A percentile compares a stretch with the other conserved stretches of the same genome.
phyloP scores from a whole-genome alignment of 2,888 invertebrate genomes.

The Drosophila infuscata region DNA sequence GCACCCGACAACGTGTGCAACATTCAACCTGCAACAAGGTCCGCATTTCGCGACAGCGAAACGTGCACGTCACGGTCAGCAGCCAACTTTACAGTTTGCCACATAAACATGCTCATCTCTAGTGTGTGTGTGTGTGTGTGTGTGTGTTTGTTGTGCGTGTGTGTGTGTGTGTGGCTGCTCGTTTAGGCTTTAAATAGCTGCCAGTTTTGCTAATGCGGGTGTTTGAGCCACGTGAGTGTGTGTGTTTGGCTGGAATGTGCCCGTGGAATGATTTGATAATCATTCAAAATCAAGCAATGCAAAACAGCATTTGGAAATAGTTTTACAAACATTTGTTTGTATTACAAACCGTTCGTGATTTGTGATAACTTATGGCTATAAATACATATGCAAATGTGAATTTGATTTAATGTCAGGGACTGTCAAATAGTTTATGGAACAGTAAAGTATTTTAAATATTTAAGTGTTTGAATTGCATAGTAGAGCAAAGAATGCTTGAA shows the following conservation, averaged over 20 bases:
- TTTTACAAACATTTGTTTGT: constrained; percentile 1
- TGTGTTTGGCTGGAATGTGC: constrained; percentile 7
- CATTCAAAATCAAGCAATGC: constrained; percentile 19
- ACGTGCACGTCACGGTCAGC: constrained; percentile 70
- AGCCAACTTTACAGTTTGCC: constrained; percentile 51
- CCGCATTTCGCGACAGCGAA: constrained; percentile 63
- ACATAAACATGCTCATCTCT: constrained; percentile 47
- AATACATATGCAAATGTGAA: background rate
- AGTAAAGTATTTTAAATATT: background rate
- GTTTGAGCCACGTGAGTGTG: background rate
- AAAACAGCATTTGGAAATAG: constrained; percentile 16
- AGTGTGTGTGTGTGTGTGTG: background rate
- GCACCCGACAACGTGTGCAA: constrained; percentile 31
- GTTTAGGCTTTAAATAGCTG: constrained; percentile 57
- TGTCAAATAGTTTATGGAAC: background rate
- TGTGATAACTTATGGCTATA: background rate
- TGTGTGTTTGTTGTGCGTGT: constrained; percentile 11
- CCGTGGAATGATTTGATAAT: constrained; percentile 39
- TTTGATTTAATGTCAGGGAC: background rate
- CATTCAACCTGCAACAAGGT: constrained; percentile 55
- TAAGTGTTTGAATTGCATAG: background rate
- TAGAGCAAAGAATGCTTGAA: background rate
- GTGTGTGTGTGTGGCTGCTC: constrained; percentile 22
- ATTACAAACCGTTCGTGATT: background rate
- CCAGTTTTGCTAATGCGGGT: constrained; percentile 39